Evolutionary conservation across 2,797 vertebrate genomes (phyloP), one percentile per base, ranked within the genome.

Genomic region (Cyclura pinguis): DNA sequence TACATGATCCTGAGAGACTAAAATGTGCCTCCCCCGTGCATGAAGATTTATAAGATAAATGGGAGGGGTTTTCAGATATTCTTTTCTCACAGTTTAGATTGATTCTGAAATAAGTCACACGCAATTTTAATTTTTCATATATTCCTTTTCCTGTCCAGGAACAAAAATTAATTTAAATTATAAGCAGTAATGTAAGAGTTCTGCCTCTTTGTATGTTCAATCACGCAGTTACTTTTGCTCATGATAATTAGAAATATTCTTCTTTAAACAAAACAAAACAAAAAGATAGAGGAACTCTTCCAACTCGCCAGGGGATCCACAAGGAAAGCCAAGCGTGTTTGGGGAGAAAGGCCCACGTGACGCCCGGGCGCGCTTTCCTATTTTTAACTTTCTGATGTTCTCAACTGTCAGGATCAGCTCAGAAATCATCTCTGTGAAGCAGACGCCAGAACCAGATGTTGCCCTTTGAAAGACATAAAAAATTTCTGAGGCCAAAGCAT

Each of bases 391-490:
- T 18, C 3, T 12, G 32, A 3, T 14, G 74, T 87, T 64, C 84
- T 0, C 20, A 3, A 16, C 7, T 14, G 16, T 57, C 81, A 87
- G 42, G 29, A 29, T 22, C 18, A 0, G 57, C 24, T 2, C 5
- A 22, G 6, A 50, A 86, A 24, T 72, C 86, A 57, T 81, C 35
- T 24, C 0, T 13, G 2, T 0, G 0, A 42, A 42, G 42, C 27
- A 88, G 77, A 27, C 32, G 52, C 32, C 16, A 14, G 52, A n/a
- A 32, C 0, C 64, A 4, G 0, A 47, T 22, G 84, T 32, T 6
- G 74, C 0, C 0, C 52, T 81, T 57, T 32, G 35, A 73, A 78
- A 81, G 67, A 29, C 38, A 90, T 73, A 6, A 64, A 57, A 84
- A 84, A 35, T 42, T 64, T 47, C 35, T 67, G 57, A 77, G 57